Evolutionary conservation across 2,113 vertebrate species (phyloP), one percentile per base, ranked within the genome.

Genomic region (Asarcornis scutulata): DNA sequence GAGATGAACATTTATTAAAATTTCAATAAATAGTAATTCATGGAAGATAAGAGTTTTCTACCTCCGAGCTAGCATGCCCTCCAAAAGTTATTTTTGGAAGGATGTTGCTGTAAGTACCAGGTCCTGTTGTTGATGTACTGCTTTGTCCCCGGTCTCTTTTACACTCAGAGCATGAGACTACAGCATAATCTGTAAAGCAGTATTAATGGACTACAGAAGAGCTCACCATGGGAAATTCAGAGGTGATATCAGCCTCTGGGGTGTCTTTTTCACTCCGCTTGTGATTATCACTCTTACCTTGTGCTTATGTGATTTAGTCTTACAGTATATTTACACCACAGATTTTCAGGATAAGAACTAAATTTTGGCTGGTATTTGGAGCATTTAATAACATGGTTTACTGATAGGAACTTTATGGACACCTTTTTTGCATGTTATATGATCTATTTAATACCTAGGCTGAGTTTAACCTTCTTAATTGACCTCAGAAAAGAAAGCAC

Each of bases 11-110:
- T 80, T 94, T 94, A 96, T 97, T 94, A 95, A 95, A 93, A 89
- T 72, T 72, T 96, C 85, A 93, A 91, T 89, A 97, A 96, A 95
- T 81, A 95, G 83, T 78, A 90, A 96, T 84, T 96, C 77, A 32
- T 69, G 73, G 71, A 93, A 32, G 50, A 85, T 86, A 86, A 83
- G 74, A 69, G 83, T 88, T 86, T 85, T 72, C 56, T 92, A 78
- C 67, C 74, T 94, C 73, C 53, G 91, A 93, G 40, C 82, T 88
- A 90, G 93, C 89, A 88, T 2, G 22, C 58, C 82, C 83, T 86
- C 73, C 88, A 89, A 80, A 95, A 91, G 64, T 84, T 88, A 73
- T 93, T 95, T 95, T 86, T 93, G 91, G 91, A 93, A 91, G 84
- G 86, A 90, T 48, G 75, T 72, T 93, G 79, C 68, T 85, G 44